Evolutionary conservation across 2,888 invertebrate species (phyloP), one percentile per base, ranked within the genome.

Genomic region (Tipula helvola): DNA sequence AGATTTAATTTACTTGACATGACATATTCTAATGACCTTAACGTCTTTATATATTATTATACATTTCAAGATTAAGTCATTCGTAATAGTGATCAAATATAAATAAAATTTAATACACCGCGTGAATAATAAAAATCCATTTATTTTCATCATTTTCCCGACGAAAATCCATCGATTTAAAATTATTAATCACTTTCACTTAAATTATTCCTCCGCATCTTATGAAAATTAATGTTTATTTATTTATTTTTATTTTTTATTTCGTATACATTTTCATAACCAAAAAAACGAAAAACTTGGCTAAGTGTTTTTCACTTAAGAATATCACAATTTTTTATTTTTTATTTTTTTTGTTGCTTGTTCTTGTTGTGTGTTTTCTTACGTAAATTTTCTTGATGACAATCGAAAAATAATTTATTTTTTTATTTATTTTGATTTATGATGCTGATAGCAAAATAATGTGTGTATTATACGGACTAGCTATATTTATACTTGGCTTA

Each of bases 181-280:
- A 71, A 71, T 71, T 71, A 71, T 71, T 71, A 71, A 71, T 71
- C 71, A 71, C 71, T 71, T 71, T 71, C 71, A 71, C 71, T 71
- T 71, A 71, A 71, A 71, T 71, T 71, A 71, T 71, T 71, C 71
- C 71, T 28, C 28, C 71, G 71, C 71, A 71, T 71, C 71, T 71
- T 71, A 71, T 71, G 71, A 71, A 71, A 71, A 71, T 71, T 71
- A 71, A 71, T 71, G 71, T 8, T 71, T 57, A 7, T 57, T 57
- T 57, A 57, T 57, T n/a, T n/a, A n/a, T n/a, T n/a, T 39, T 57
- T 57, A 16, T 57, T 57, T 7, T 57, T 28, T 28, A 28, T 28
- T 28, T 39, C 16, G 16, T 57, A 57, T 71, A 71, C 28, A 71
- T 71, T 71, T 71, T 71, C 10, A 71, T 71, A 71, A 71, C 71